A percentile compares a stretch with the other conserved stretches of the same genome.
phyloP scores from a whole-genome alignment of 2,797 vertebrate species.

The Trematomus bernacchii region DNA sequence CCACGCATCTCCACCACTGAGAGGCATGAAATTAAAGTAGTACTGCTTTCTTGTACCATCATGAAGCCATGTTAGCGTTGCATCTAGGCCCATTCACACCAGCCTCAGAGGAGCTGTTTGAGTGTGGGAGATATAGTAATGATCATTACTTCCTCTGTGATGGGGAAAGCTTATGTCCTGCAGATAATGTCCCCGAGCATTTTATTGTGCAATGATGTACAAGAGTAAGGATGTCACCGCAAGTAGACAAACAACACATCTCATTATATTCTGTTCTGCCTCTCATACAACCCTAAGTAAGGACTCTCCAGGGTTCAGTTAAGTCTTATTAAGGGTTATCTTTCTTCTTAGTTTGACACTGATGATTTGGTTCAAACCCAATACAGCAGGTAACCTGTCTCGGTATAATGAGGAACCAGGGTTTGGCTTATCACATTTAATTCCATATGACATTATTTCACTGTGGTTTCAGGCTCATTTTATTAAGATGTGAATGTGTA shows the following conservation, averaged over 20 bases:
- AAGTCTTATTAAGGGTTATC: slow-evolving; percentile 64
- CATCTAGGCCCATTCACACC: slow-evolving; percentile 20
- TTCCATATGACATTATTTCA: slow-evolving; percentile 43
- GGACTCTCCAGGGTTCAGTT: slow-evolving; percentile 58
- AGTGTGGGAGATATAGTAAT: slow-evolving; percentile 47
- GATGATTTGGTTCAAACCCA: slow-evolving; percentile 49
- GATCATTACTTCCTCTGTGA: slow-evolving; percentile 42
- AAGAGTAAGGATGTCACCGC: slow-evolving; percentile 17
- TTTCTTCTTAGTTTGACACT: slow-evolving; percentile 52
- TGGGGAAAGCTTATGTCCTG: slow-evolving; percentile 28
- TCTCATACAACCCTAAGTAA: slow-evolving; percentile 17
- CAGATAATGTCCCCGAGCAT: slow-evolving; percentile 32
- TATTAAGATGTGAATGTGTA: slow-evolving; percentile 32
- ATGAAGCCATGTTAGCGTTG: slow-evolving; percentile 21
- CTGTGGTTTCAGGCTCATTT: slow-evolving; percentile 41
- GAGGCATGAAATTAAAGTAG: slow-evolving; percentile 7
- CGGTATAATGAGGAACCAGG: slow-evolving; percentile 57
- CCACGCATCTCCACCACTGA: slow-evolving; percentile 5
- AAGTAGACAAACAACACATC: slow-evolving; percentile 9
- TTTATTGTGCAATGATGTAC: slow-evolving; percentile 27
- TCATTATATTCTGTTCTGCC: slow-evolving; percentile 23
- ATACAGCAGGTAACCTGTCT: slow-evolving; percentile 52
- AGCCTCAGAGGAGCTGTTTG: slow-evolving; percentile 43
- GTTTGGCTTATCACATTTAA: slow-evolving; percentile 48
- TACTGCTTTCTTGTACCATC: slow-evolving; percentile 2